Evolutionary conservation across 1,140 invertebrate genomes (phyloP), one percentile per base, ranked within the genome.

Genomic region (Drosophila navojoa): DNA sequence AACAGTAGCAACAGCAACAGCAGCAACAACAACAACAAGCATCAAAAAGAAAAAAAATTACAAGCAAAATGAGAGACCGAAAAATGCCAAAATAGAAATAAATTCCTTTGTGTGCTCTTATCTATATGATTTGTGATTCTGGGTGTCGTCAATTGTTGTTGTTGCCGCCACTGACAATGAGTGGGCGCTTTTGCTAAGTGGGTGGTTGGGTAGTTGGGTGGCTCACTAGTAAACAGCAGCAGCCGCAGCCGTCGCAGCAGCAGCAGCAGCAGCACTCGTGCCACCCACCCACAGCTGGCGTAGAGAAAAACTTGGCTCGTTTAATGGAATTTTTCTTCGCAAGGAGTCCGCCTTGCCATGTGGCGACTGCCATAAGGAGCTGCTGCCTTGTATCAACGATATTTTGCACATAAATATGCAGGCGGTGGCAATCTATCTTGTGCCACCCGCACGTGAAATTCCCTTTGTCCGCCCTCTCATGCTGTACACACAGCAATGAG

Each of bases 101-200:
- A 87, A 87, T 91, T 91, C 85, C 79, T 91, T 91, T 91, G 90
- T 91, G 85, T 84, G 72, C 77, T 91, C 90, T 91, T 91, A 91
- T 91, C 90, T 90, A 90, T 90, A 90, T 91, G 90, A 91, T 91
- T 91, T 91, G 85, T 91, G 90, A 91, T 91, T 87, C 78, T 84
- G 84, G 85, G 85, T 91, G 85, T 91, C 90, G 77, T 90, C 90
- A 78, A 85, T 84, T 84, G 77, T 90, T 87, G 76, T 73, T 72
- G 63, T 16, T 61, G 67, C 38, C 40, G 76, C 61, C 53, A 62
- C 79, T 80, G 80, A 86, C 77, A 85, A 81, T 86, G 75, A 86
- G 77, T 86, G 77, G 76, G 79, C 55, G 68, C 52, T 45, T 38
- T 40, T 7, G 55, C 19, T 44, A 44, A 38, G 32, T 58, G 55